Base-by-base conservation (phyloP, 2,113 vertebrate genomes). In the Cyanoramphus novaezelandiae region DNA sequence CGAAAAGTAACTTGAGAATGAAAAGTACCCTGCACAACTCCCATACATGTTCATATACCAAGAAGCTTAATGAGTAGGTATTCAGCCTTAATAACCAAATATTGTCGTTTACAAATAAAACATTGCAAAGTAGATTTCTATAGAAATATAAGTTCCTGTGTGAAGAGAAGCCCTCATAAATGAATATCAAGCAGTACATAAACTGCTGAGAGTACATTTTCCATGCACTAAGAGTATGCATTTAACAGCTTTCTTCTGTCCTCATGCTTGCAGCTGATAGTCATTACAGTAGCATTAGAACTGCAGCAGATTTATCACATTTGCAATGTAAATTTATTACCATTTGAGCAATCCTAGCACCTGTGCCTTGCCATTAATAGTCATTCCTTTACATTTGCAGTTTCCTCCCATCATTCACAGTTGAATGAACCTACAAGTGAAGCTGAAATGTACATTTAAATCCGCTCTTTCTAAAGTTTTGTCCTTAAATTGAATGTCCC, bases 291-390 rank as follows among this genome's bases (percentile, higher is more conserved):
- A 83, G 88, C 69, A 81, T 95, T 96, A 93, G 81, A 94, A 94
- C 70, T 89, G 78, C 53, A 93, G 55, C 71, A 89, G 82, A 95
- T 96, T 97, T 97, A 94, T 94, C 75, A 11, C 59, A 96, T 97
- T 97, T 96, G 93, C 92, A 96, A 95, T 96, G 88, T 91, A 95
- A 95, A 97, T 97, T 93, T 97, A 96, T 96, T 76, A 72, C 81
- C 10, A 87, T 93, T 92, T 75, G 89, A 92, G 80, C 87, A 92
- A 84, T 93, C 60, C 68, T 69, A 92, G 33, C 94, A 95, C 95
- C 94, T 97, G 96, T 91, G 88, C 59, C 55, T 95, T 75, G 70
- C 75, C 67, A 87, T 90, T 94, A 92, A 81, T 90, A 95, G 71
- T 41, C 60, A 67, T 93, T 67, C 59, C 23, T 35, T 82, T 94